These are phyloP conservation scores for Zeus faber DNA, from an alignment of 2,113 vertebrate species.

Conservation along the genomic window DNA sequence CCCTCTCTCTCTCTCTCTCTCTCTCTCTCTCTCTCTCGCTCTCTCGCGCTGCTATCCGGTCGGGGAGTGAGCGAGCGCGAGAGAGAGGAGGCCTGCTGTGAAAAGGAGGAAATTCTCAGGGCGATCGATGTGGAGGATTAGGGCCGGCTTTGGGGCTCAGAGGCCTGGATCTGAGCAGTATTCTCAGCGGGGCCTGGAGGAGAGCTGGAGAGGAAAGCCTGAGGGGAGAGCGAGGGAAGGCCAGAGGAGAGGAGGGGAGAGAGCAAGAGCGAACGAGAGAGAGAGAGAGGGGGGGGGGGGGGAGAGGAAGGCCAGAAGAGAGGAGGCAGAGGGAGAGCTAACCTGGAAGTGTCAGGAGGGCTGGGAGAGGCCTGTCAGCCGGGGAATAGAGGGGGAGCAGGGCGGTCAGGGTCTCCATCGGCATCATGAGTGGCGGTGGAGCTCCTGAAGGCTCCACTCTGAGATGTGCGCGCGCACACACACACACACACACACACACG, in stretches of 20 bases:
- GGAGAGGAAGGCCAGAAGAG: conserved; percentile 48
- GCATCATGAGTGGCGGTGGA: conserved; percentile 51
- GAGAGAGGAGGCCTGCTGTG: conserved; percentile 62
- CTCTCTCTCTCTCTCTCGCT: conserved; percentile 34
- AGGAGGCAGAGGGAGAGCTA: conserved; percentile 60
- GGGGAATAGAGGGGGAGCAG: conserved; percentile 46
- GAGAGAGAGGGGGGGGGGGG: conserved; percentile 44
- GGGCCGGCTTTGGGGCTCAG: conserved; percentile 78
- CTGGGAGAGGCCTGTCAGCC: conserved; percentile 60
- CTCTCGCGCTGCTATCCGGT: conserved; percentile 24
- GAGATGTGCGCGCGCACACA: conserved; percentile 42
- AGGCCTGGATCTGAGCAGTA: conserved; percentile 76
- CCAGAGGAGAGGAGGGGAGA: conserved; percentile 23
- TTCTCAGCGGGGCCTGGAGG: conserved; percentile 71
- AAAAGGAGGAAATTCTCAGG: conserved; percentile 79
- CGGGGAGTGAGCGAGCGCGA: conserved; percentile 45
- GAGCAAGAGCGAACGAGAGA: conserved; percentile 61
- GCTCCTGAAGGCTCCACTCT: conserved; percentile 23
- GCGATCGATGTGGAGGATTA: conserved; percentile 80
- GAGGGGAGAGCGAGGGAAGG: conserved; percentile 30
- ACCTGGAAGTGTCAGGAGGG: conserved; percentile 79
- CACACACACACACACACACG: conserved; percentile 42
- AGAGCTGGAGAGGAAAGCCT: conserved; percentile 57
- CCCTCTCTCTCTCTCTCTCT: not conserved
- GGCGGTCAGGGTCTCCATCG: conserved; percentile 52